Conservation (phyloP, 2,113 vertebrate species). For the Myanophis thanlyinensis region DNA sequence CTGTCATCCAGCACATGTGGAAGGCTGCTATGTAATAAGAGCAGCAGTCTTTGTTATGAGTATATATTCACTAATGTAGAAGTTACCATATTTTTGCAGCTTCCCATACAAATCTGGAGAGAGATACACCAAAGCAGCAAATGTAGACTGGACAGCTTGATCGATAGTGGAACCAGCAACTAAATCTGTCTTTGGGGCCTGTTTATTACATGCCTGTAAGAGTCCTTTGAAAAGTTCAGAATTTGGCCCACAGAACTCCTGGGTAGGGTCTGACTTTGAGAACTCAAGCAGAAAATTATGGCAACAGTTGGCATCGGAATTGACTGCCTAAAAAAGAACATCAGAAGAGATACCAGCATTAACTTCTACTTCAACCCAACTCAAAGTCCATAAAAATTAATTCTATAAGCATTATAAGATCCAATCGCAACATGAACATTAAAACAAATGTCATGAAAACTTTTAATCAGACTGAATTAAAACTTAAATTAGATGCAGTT, state of each 20-base stretch:
- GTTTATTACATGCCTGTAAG: conserved; percentile 86
- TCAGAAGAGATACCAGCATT: neutral
- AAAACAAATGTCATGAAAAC: neutral
- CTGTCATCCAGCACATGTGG: neutral
- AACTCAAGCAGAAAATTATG: conserved; percentile 84
- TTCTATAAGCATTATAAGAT: neutral
- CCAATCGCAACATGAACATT: neutral
- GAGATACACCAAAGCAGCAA: conserved; percentile 96
- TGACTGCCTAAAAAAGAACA: conserved; percentile 66
- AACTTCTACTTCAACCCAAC: neutral
- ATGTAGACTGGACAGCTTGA: conserved; percentile 95
- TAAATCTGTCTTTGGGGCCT: conserved; percentile 85
- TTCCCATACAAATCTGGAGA: conserved; percentile 85
- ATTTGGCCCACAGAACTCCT: conserved; percentile 79
- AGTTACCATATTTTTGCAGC: conserved; percentile 89
- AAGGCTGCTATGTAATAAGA: conserved; percentile 50
- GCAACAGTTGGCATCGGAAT: conserved; percentile 72
- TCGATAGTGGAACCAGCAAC: conserved; percentile 86
- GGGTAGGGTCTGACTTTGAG: conserved; percentile 88
- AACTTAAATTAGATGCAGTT: neutral
- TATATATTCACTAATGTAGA: conserved; percentile 68
- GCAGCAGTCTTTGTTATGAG: conserved; percentile 66
- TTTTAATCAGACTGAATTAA: neutral
- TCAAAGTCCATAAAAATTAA: neutral
- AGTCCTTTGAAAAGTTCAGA: conserved; percentile 87